phyloP scores from a whole-genome alignment of 2,113 vertebrate genomes.

The Delphinus delphis region DNA sequence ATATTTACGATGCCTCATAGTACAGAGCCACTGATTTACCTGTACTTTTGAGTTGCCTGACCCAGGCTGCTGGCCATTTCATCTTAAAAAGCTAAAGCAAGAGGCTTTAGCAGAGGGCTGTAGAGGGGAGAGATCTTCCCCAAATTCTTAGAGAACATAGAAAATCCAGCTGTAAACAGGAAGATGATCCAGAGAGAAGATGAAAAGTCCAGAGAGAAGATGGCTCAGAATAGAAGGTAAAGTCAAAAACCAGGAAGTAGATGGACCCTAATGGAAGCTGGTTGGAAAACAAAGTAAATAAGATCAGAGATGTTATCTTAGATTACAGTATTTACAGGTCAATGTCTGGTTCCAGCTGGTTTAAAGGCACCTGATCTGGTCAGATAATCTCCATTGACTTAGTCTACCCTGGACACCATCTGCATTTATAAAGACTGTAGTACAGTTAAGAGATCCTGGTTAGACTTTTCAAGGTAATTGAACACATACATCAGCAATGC shows the following conservation, averaged over 20 bases:
- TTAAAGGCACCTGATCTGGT: not conserved
- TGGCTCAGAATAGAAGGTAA: not conserved
- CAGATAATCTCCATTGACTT: not conserved
- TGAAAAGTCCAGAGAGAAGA: not conserved
- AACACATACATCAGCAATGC: not conserved
- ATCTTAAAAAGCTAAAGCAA: not conserved
- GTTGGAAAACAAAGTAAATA: not conserved
- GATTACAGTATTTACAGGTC: not conserved
- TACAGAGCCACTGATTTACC: not conserved
- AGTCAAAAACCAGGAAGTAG: not conserved
- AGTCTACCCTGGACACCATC: not conserved
- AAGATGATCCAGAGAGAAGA: not conserved
- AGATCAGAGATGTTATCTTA: not conserved
- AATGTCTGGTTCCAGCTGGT: not conserved
- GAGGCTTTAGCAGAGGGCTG: not conserved
- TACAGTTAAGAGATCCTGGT: not conserved
- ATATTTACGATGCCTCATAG: not conserved
- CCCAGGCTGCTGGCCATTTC: not conserved
- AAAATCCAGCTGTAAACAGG: not conserved
- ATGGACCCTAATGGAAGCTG: not conserved
- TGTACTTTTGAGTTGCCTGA: not conserved
- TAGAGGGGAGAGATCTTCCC: not conserved
- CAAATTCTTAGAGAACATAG: not conserved
- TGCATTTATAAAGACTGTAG: not conserved
- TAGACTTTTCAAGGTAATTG: not conserved